Percentiles rank a stretch among this genome's conserved stretches.
phyloP scores from a whole-genome alignment of 2,888 invertebrate genomes.

The Eucera pruinosa region DNA sequence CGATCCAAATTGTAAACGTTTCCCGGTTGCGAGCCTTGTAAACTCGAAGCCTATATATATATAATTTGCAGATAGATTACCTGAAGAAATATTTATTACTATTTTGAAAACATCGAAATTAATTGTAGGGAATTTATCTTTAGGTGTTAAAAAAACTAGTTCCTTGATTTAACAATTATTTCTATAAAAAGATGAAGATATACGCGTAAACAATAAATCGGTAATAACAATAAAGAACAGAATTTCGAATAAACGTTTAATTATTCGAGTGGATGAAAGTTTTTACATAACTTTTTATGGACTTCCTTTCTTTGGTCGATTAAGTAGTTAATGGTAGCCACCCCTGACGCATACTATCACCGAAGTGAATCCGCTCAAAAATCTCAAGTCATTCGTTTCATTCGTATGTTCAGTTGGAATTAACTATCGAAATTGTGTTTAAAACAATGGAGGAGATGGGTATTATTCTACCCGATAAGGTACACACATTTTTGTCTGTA shows the following conservation, averaged over 20 bases:
- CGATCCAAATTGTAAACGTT: constrained; percentile 7
- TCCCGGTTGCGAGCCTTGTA: not conserved
- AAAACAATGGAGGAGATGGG: constrained; percentile 92
- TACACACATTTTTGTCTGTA: constrained; percentile 81
- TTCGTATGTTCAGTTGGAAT: constrained; percentile 47
- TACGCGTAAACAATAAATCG: not conserved
- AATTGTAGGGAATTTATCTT: constrained; percentile 20
- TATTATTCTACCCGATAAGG: constrained; percentile 92
- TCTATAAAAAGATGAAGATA: not conserved
- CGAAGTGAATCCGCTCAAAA: constrained; percentile 66
- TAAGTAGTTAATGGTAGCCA: constrained; percentile 47
- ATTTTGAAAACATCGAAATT: not conserved
- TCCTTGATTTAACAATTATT: not conserved
- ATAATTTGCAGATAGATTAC: not conserved
- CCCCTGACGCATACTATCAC: constrained; percentile 32
- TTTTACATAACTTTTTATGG: not conserved
- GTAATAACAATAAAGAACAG: not conserved
- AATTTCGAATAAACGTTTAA: not conserved
- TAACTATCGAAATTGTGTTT: constrained; percentile 2
- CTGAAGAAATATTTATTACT: not conserved
- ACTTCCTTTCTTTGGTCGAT: constrained; percentile 17
- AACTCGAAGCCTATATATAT: constrained; percentile 6
- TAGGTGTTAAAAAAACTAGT: not conserved
- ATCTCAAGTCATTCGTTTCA: constrained; percentile 78
- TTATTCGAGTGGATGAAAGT: not conserved